phyloP scores from a whole-genome alignment of 2,888 invertebrate species.

The Fissipunctia ypsillon region DNA sequence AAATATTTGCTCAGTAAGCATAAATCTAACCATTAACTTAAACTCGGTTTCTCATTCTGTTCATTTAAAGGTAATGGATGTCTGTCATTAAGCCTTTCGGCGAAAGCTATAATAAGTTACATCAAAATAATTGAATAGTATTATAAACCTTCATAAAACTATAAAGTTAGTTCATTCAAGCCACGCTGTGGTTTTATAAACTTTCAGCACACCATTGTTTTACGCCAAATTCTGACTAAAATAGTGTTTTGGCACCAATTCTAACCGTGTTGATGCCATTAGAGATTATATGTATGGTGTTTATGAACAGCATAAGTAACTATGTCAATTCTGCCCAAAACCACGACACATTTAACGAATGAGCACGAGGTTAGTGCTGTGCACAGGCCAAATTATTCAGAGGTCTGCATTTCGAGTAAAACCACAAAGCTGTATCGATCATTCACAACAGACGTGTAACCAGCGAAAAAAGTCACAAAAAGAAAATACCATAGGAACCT shows the following conservation, averaged over 20 bases:
- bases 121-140: background rate
- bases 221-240: constrained; percentile 25
- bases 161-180: constrained; percentile 23
- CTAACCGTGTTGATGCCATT: constrained; percentile 20
- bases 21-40: background rate
- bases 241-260: constrained; percentile 47
- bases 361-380: background rate
- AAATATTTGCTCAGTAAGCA: background rate
- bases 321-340: constrained; percentile 24
- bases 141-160: background rate
- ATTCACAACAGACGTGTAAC: background rate
- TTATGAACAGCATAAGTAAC: constrained; percentile 15
- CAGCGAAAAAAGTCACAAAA: background rate
- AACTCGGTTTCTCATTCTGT: background rate
- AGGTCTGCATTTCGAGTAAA: background rate
- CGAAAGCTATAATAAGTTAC: background rate
- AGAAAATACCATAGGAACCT: background rate
- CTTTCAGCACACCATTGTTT: constrained; percentile 26
- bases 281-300: constrained; percentile 12
- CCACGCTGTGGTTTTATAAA: constrained; percentile 30
- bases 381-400: constrained; percentile 20
- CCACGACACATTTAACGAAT: constrained; percentile 39
- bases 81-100: background rate
- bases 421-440: background rate
- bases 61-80: background rate